Base-by-base conservation (phyloP, 64 coral and sea anemone species). In the Dendronephthya gigantea region DNA sequence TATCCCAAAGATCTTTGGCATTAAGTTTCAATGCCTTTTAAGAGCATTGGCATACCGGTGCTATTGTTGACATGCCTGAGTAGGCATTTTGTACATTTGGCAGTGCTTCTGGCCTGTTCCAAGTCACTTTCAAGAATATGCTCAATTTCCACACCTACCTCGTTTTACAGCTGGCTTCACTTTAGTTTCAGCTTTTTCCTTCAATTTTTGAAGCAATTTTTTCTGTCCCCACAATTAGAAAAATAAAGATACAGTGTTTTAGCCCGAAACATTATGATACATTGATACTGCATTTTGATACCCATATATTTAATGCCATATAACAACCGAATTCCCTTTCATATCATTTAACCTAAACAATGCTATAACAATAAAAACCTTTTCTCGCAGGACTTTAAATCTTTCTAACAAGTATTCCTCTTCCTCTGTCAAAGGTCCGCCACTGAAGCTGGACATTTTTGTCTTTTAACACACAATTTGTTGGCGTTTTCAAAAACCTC, bases 141-240 rank as follows among this genome's bases (percentile, higher is more conserved):
- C 15, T 79, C 72, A 28, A 29, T 15, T 36, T 74, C 12, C 13
- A 2, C 25, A 3, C 22, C 6, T 79, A 79, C 72, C 72, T 79
- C 72, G 30, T 34, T 79, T 79, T 79, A 35, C 72, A 6, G 72
- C 72, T 36, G 72, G 72, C 72, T 79, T 79, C 13, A 39, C 36
- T 39, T 79, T 79, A 36, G 72, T 79, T 79, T 79, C 72, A 8
- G 36, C 36, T 79, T 79, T 79, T 79, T 34, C 72, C 17, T 79
- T 79, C 32, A 79, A 39, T 34, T 34, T 79, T 35, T 79, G 72
- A 15, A 79, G 36, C 36, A 39, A 34, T 79, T 17, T 34, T 39
- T 39, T 79, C 72, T 79, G 72, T 79, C n/a, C n/a, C n/a, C n/a
- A n/a, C n/a, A n/a, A n/a, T 79, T 34, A 79, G 19, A 30, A 79